Percentiles rank a stretch among this genome's conserved stretches.
Conservation (phyloP, 1,140 invertebrate species). For the Aphaenogaster ashmeadi region DNA sequence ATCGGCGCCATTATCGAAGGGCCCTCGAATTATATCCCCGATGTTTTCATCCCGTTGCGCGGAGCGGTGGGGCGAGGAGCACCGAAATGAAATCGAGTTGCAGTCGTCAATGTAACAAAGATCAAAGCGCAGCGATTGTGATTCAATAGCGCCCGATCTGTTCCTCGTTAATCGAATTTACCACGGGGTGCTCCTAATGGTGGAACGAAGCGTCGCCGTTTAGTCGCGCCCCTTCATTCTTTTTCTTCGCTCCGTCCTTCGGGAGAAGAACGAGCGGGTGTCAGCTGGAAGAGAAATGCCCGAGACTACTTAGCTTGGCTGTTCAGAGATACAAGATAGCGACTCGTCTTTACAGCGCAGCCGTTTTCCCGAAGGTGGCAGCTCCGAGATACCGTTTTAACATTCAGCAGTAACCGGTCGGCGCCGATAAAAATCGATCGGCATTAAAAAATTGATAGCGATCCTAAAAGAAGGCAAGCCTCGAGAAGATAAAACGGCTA, state of each 20-base stretch:
- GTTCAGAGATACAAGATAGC: conserved; percentile 41
- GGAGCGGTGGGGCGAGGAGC: neutral
- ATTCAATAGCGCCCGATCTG: conserved; percentile 77
- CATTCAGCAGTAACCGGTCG: conserved; percentile 26
- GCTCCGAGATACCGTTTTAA: conserved; percentile 25
- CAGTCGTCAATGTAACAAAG: conserved; percentile 59
- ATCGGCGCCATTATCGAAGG: conserved; percentile 63
- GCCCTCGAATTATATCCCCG: conserved; percentile 40
- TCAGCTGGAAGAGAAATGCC: neutral
- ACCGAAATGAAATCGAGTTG: conserved; percentile 58
- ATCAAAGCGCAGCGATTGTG: conserved; percentile 65
- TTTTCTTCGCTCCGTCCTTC: conserved; percentile 6
- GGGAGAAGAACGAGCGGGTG: conserved; percentile 37
- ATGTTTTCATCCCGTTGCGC: conserved; percentile 40
- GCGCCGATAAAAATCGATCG: conserved; percentile 44
- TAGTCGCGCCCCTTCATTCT: conserved; percentile 12
- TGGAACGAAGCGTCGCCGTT: conserved; percentile 7
- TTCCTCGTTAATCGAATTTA: conserved; percentile 77
- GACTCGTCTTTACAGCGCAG: conserved; percentile 32
- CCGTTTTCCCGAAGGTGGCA: conserved; percentile 20
- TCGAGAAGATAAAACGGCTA: neutral
- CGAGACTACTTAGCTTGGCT: conserved; percentile 42
- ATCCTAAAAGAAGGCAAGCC: neutral
- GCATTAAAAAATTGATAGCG: conserved; percentile 29
- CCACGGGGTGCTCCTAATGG: conserved; percentile 43